These are phyloP conservation scores for Rhombomys opimus DNA, from an alignment of 2,113 vertebrate species.

Conservation along the genomic window DNA sequence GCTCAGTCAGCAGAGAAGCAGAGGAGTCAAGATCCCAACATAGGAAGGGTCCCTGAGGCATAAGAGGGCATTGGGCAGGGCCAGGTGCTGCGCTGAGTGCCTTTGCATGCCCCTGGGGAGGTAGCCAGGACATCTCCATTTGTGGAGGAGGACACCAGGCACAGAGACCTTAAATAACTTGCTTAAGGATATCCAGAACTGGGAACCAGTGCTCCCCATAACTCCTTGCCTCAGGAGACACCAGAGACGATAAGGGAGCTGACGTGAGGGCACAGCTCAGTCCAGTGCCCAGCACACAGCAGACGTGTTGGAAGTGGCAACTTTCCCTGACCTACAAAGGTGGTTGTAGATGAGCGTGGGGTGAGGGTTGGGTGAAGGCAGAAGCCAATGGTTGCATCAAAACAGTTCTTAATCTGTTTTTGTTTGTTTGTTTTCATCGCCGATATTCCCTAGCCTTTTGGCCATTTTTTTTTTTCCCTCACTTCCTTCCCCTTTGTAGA, in stretches of 20 bases:
- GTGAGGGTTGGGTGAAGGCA: no score
- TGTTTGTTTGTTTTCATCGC: background rate
- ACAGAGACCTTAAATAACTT: background rate
- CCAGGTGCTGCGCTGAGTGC: background rate
- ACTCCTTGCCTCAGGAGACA: background rate
- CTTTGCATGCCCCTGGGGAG: background rate
- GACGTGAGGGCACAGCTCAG: background rate
- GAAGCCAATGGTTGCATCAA: background rate
- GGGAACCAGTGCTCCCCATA: background rate
- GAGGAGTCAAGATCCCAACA: background rate
- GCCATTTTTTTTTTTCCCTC: no score
- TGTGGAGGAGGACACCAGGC: background rate
- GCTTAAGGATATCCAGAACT: background rate
- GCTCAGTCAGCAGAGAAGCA: background rate
- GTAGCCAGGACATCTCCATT: background rate
- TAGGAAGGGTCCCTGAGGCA: background rate
- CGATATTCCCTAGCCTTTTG: no score
- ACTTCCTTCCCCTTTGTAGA: background rate
- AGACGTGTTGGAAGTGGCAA: background rate
- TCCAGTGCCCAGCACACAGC: background rate
- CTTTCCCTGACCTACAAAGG: background rate
- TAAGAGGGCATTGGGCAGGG: background rate
- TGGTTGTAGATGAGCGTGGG: background rate
- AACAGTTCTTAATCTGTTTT: background rate
- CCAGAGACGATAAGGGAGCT: background rate